These are phyloP conservation scores for Wiebesia pumilae DNA, from an alignment of 1,140 invertebrate genomes.

Conservation along the genomic window DNA sequence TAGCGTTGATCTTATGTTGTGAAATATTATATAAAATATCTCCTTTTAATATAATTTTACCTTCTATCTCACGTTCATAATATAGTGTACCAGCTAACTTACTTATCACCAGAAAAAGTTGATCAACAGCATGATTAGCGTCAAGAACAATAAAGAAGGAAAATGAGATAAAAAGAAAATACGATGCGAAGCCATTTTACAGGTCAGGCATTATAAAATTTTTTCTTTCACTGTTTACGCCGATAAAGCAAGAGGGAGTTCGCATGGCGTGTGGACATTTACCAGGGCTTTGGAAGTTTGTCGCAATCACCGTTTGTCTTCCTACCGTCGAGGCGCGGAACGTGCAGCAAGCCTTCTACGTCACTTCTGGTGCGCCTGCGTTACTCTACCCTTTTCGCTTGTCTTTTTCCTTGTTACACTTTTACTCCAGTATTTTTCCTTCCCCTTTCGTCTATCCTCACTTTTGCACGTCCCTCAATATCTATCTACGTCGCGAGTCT, in stretches of 20 bases:
- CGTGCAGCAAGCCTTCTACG: slow-evolving; percentile 42
- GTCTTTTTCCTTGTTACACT: slow-evolving; percentile 31
- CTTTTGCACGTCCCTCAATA: slow-evolving; percentile 11
- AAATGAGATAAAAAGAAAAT: background rate
- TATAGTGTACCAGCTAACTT: background rate
- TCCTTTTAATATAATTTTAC: background rate
- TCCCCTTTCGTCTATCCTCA: background rate
- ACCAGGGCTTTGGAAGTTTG: slow-evolving; percentile 45
- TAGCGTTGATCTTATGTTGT: background rate
- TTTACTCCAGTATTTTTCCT: slow-evolving; percentile 14
- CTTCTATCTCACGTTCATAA: background rate
- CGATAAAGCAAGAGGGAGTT: background rate
- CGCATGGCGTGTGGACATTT: slow-evolving; percentile 21
- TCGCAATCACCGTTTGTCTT: slow-evolving; percentile 55
- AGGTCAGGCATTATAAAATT: slow-evolving; percentile 44
- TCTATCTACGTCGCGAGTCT: slow-evolving; percentile 16
- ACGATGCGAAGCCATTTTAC: slow-evolving; percentile 26
- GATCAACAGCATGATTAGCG: background rate
- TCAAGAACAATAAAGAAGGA: slow-evolving; percentile 1
- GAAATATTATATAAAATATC: background rate
- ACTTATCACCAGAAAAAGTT: background rate
- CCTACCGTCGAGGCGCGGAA: slow-evolving; percentile 27
- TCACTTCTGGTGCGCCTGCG: background rate
- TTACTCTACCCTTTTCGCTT: background rate
- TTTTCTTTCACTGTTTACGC: slow-evolving; percentile 19